Evolutionary conservation across 2,113 vertebrate species (phyloP), one percentile per base, ranked within the genome.

Genomic region (Sarotherodon lohbergeri): DNA sequence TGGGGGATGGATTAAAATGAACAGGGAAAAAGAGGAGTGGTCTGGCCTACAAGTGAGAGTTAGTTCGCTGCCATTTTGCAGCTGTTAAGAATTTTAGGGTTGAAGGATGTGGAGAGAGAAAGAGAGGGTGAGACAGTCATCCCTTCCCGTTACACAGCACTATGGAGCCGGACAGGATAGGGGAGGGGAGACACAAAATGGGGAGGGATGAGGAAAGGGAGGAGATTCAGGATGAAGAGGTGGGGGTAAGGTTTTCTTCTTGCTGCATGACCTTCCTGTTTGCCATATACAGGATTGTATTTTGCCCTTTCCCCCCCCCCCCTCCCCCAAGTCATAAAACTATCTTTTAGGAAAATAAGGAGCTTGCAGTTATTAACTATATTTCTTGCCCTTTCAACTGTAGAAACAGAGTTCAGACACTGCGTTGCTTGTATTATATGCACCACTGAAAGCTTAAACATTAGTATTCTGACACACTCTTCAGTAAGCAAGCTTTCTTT

Each of bases 31-130:
- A 93, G 84, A 94, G 95, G 94, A 95, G 94, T 92, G 94, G 93
- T 95, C 93, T 83, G 88, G 73, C n/a, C 87, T 61, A 48, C 46
- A 87, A 80, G 46, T 85, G 82, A 57, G 81, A 87, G 87, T 91
- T 80, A 82, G 43, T 66, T 76, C 81, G 90, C 90, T 89, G 94
- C 94, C 95, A 95, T 95, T 95, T 95, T 95, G 91, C 92, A 92
- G 92, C 89, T 91, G 91, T 94, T 91, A 12, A 97, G 81, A 97
- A 88, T 89, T 92, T 93, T 93, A 88, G 88, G 85, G 88, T 85
- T 66, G 85, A 80, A 85, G 85, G 59, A 91, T 85, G 82, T 85
- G 81, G 88, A 81, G 81, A 81, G 81, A 57, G 84, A 54, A 86
- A 27, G 86, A 57, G 83, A 52, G 73, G 32, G 88, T 32, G 91